Evolutionary conservation across 2,888 invertebrate species (phyloP).

Genomic region (Crepidodera aurea): DNA sequence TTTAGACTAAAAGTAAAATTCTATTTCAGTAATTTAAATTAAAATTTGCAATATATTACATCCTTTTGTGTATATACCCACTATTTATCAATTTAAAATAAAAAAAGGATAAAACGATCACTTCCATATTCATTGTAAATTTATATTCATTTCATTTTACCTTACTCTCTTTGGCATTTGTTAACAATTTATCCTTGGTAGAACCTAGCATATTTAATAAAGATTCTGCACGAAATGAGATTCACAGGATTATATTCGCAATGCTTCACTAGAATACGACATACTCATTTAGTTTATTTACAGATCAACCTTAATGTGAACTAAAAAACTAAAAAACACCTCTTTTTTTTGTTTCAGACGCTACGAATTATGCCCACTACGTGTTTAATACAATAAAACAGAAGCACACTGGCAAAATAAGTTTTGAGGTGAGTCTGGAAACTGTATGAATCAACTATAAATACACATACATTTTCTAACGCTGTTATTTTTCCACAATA

Average conservation of each 20-base stretch:
- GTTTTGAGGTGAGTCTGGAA: constrained; percentile 79
- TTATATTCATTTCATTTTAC: too few relatives aligned
- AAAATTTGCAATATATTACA: too few relatives aligned
- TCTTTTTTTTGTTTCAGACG: constrained; percentile 70
- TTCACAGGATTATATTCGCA: constrained; percentile 5
- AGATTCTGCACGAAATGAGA: constrained; percentile 8
- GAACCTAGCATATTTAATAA: constrained; percentile 1
- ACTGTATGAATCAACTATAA: not conserved
- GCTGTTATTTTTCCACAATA: too few relatives aligned
- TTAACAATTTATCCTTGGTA: constrained; percentile 5
- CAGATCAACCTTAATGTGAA: not conserved
- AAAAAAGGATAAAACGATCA: not conserved
- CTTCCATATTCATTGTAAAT: too few relatives aligned
- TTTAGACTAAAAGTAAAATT: too few relatives aligned
- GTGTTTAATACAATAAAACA: constrained; percentile 93
- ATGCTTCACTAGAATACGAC: constrained; percentile 13
- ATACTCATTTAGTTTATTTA: constrained; percentile 5
- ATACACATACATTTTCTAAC: too few relatives aligned
- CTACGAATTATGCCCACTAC: constrained; percentile 88
- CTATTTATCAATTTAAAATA: not conserved
- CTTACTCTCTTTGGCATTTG: not conserved
- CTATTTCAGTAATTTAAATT: too few relatives aligned
- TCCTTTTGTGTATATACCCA: too few relatives aligned
- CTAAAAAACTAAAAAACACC: not conserved
- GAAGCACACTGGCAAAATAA: constrained; percentile 82